Base-by-base conservation (phyloP, 53 echinoderm and acorn worm genomes). In the Echinometra lucunter region DNA sequence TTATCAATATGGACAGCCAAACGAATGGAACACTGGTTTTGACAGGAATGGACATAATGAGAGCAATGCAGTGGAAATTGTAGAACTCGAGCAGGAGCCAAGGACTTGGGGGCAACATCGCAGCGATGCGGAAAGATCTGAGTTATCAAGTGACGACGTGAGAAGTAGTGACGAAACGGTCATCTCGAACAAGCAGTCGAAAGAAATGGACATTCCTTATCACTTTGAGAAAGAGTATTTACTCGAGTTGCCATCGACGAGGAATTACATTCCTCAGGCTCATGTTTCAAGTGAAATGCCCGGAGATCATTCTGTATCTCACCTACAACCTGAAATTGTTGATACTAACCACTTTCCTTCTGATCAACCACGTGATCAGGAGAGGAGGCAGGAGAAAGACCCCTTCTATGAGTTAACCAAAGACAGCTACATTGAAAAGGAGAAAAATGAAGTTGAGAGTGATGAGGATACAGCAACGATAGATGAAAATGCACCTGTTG, bases 191-290 rank as follows among this genome's bases (percentile, higher is more conserved):
- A 94, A 60, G 45, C 40, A 58, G n/a, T 40, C 83, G 4, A 94
- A 83, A 37, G 67, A 94, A 23, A 57, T 16, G 21, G n/a, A 83
- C 66, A 60, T 83, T 17, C 94, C 94, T 5, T 42, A 44, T 85
- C 60, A 94, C 44, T 83, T 82, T 94, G 83, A 94, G 44, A 57
- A 83, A 44, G 94, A 94, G 66, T 94, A 94, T 47, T 63, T 94
- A 25, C 66, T 94, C 23, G 94, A 94, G 66, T 42, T 94, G 13
- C 94, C 94, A 21, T 45, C 83, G 40, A 74, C 55, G 6, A 55
- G 93, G 47, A 92, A 57, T 45, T 30, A 92, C 19, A 57, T 74
- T 6, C 28, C 80, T 9, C 34, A 30, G 17, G 9, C 93, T 53
- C 53, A 92, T 18, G 23, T 34, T 37, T 15, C 70, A 45, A 47